These are phyloP conservation scores for Ambastaia sidthimunki DNA, from an alignment of 2,797 vertebrate genomes.

Conservation along the genomic window DNA sequence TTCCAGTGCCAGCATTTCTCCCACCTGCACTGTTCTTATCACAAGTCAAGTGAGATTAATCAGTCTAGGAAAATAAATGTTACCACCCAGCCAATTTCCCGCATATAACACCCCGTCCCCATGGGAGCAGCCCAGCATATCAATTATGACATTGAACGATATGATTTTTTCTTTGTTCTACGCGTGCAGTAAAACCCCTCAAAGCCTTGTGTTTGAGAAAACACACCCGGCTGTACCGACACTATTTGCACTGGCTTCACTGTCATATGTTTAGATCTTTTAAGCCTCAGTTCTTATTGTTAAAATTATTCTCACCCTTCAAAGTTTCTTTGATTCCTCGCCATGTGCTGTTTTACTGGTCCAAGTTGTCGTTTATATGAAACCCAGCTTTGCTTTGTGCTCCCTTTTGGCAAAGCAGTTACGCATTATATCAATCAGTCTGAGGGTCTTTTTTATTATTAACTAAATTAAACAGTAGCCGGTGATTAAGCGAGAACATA, in stretches of 20 bases:
- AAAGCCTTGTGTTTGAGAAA: slow-evolving; percentile 27
- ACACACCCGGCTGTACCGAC: slow-evolving; percentile 23
- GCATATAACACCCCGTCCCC: slow-evolving; percentile 57
- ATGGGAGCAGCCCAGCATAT: slow-evolving; percentile 56
- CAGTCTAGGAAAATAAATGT: slow-evolving; percentile 61
- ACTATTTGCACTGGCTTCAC: slow-evolving; percentile 17
- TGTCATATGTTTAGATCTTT: slow-evolving; percentile 34
- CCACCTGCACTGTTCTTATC: slow-evolving; percentile 46
- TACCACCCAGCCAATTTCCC: slow-evolving; percentile 56
- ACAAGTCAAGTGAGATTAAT: slow-evolving; percentile 48
- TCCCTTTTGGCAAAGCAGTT: slow-evolving; percentile 42
- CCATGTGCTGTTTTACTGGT: slow-evolving; percentile 48
- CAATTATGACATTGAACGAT: slow-evolving; percentile 54
- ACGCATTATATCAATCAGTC: slow-evolving; percentile 48
- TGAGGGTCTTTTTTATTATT: slow-evolving; percentile 50
- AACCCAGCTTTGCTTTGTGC: slow-evolving; percentile 48
- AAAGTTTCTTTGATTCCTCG: slow-evolving; percentile 45
- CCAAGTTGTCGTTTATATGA: slow-evolving; percentile 43
- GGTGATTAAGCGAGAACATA: slow-evolving; percentile 38
- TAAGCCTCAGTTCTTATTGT: slow-evolving; percentile 33
- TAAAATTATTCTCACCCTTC: slow-evolving; percentile 42
- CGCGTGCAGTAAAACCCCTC: slow-evolving; percentile 23
- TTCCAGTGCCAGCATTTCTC: slow-evolving; percentile 32
- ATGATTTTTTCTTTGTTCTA: slow-evolving; percentile 53
- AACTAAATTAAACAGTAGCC: slow-evolving; percentile 51